Evolutionary conservation across 2,888 invertebrate genomes (phyloP), one percentile per base, ranked within the genome.

Genomic region (Zootermopsis nevadensis): DNA sequence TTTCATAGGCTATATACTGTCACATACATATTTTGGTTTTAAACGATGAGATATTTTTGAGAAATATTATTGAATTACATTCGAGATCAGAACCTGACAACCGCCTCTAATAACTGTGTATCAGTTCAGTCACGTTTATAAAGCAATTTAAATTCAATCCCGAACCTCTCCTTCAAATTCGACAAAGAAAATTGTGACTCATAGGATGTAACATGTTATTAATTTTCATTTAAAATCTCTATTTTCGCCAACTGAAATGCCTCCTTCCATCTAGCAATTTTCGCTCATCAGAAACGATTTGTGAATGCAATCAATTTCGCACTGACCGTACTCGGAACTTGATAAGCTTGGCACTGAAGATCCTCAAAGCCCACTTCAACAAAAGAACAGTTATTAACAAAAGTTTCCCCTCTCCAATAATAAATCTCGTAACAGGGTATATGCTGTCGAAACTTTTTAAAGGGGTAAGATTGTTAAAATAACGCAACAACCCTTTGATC

Each of bases 401-500:
- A n/a, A 69, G n/a, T 48, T 19, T 60, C 33, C 69, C 69, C 69
- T 69, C 66, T 12, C 66, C 30, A 66, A 15, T 66, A 66, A 66
- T 66, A 66, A 66, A 66, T 66, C 7, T n/a, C n/a, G 6, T 66
- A 66, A 30, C 66, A 66, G 66, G 66, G 66, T 66, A 12, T n/a
- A 66, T 8, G 27, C 66, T 66, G 66, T 66, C 69, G 31, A 69
- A 33, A 33, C n/a, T 69, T 69, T 30, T 30, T 69, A 31, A 31
- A 69, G 33, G 69, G 69, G 69, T 19, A 69, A 69, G 77, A 77
- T 31, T 77, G 77, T 77, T 53, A 77, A 77, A 77, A 77, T 77
- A 77, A 77, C 53, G 77, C 55, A 55, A 77, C 55, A 77, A 77
- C 77, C 77, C 77, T 77, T 77, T 77, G 77, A 77, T 77, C 53